Percentiles rank a stretch among this genome's conserved stretches.
phyloP scores from a whole-genome alignment of 2,113 vertebrate genomes.

The Oreochromis aureus region DNA sequence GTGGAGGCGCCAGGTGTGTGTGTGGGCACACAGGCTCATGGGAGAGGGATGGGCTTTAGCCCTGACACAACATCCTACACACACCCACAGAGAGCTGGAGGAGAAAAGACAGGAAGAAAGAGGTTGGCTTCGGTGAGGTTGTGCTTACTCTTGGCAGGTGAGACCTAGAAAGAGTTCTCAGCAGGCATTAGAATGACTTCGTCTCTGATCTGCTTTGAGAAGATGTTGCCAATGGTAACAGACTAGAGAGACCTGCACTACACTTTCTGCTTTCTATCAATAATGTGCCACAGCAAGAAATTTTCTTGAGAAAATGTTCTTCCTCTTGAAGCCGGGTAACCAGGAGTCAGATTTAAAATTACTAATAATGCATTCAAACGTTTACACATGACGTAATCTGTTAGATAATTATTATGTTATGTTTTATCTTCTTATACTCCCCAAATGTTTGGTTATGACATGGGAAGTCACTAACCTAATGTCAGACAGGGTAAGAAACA shows the following conservation, averaged over 20 bases:
- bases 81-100: slow-evolving; percentile 70
- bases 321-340: background rate
- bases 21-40: slow-evolving; percentile 87
- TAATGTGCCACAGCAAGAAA: slow-evolving; percentile 12
- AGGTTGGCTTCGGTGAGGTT: slow-evolving; percentile 16
- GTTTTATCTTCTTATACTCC: rapidly evolving
- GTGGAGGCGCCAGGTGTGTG: slow-evolving; percentile 68
- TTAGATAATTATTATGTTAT: background rate
- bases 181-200: slow-evolving; percentile 44
- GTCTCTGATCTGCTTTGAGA: slow-evolving; percentile 43
- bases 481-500: background rate
- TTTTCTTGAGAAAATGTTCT: background rate
- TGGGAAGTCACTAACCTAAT: background rate
- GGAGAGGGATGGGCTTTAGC: slow-evolving; percentile 81
- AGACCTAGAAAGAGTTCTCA: slow-evolving; percentile 11
- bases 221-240: slow-evolving; percentile 56
- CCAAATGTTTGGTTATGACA: background rate
- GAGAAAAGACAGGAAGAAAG: slow-evolving; percentile 14
- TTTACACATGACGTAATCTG: background rate
- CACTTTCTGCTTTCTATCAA: slow-evolving; percentile 28
- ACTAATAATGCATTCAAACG: background rate
- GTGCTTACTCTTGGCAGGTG: slow-evolving; percentile 4
- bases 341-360: background rate
- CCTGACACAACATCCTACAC: slow-evolving; percentile 85
- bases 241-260: background rate